Evolutionary conservation across 2,113 vertebrate genomes (phyloP).

Genomic region (Chaenogobius annularis): DNA sequence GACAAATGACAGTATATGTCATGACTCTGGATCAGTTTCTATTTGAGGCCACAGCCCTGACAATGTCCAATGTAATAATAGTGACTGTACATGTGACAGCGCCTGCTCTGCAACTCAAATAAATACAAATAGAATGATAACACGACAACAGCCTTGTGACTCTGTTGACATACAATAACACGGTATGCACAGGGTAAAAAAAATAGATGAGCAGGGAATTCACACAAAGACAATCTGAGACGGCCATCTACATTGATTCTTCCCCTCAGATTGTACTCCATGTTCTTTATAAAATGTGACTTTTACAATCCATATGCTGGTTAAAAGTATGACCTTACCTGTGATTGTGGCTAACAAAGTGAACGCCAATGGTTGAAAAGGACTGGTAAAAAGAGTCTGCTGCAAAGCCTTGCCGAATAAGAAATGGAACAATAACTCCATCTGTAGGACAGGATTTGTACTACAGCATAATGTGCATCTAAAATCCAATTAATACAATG

Average conservation of each 20-base stretch:
- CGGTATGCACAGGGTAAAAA: no score
- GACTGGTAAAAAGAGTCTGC: not conserved
- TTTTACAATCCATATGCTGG: no score
- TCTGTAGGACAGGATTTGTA: slow-evolving; percentile 46
- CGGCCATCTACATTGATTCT: slow-evolving; percentile 56
- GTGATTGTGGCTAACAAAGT: slow-evolving; percentile 19
- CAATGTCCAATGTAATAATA: no score
- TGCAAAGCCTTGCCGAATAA: not conserved
- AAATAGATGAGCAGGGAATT: slow-evolving; percentile 6
- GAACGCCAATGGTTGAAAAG: slow-evolving; percentile 2
- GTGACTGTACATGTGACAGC: no score
- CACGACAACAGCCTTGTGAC: no score
- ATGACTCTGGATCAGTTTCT: slow-evolving; percentile 39
- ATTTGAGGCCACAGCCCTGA: not conserved
- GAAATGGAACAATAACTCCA: slow-evolving; percentile 62
- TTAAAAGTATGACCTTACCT: not conserved
- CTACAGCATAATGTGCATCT: not conserved
- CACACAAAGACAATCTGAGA: slow-evolving; percentile 41
- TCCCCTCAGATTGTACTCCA: slow-evolving; percentile 35
- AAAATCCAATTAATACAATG: not conserved
- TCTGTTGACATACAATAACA: no score
- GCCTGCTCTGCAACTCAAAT: no score
- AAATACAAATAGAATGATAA: no score
- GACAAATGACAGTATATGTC: slow-evolving; percentile 44
- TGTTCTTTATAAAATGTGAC: not conserved